These are phyloP conservation scores for Oreochromis grahami DNA, from an alignment of 2,797 vertebrate genomes.

Conservation along the genomic window DNA sequence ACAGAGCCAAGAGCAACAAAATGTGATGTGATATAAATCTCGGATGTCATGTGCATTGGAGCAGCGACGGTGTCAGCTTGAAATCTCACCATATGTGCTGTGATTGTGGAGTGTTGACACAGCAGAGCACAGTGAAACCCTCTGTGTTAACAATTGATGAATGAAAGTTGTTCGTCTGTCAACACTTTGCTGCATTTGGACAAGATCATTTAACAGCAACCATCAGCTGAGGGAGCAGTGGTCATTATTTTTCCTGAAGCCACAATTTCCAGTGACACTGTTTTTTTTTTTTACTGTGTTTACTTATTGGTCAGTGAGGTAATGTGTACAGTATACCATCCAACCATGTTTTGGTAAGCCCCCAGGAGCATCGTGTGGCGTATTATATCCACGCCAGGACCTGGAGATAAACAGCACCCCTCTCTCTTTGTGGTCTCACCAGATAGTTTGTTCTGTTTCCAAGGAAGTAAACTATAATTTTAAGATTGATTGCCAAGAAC, in stretches of 20 bases:
- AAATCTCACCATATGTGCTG: slow-evolving; percentile 42
- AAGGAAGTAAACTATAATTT: slow-evolving; percentile 73
- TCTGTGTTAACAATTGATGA: slow-evolving; percentile 15
- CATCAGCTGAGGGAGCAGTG: neutral
- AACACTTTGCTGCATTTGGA: neutral
- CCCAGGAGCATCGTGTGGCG: slow-evolving; percentile 47
- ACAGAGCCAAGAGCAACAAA: slow-evolving; percentile 53
- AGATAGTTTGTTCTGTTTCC: slow-evolving; percentile 65
- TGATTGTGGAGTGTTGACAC: slow-evolving; percentile 18
- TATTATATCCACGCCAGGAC: slow-evolving; percentile 38
- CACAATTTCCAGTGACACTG: slow-evolving; percentile 46
- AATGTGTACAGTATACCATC: slow-evolving; percentile 47
- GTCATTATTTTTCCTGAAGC: slow-evolving; percentile 5
- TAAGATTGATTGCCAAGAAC: slow-evolving; percentile 70
- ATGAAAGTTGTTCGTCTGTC: slow-evolving; percentile 37
- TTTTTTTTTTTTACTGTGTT: slow-evolving; percentile 26
- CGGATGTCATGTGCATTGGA: slow-evolving; percentile 5
- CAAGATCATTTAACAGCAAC: neutral
- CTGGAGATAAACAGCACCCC: slow-evolving; percentile 53
- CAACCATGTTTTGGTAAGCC: slow-evolving; percentile 51
- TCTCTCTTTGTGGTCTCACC: slow-evolving; percentile 58
- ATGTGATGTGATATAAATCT: slow-evolving; percentile 48
- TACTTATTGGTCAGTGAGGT: slow-evolving; percentile 60
- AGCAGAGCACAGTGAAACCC: neutral
- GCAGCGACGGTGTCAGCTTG: slow-evolving; percentile 7